phyloP scores from a whole-genome alignment of 2,113 vertebrate genomes.

The Pelvicachromis taeniatus region DNA sequence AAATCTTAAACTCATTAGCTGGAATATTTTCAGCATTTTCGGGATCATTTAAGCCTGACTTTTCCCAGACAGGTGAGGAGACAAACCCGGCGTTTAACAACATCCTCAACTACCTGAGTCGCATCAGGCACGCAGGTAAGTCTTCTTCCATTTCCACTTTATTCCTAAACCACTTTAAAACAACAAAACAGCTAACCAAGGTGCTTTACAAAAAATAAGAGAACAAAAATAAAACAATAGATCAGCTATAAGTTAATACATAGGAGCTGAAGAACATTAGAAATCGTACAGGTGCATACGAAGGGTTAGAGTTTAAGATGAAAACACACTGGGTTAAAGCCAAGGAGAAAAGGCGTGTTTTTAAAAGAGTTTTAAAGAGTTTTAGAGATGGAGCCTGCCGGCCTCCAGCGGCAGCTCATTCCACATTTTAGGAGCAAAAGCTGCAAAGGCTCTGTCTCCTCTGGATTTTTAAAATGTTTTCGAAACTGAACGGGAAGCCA shows the following conservation, averaged over 20 bases:
- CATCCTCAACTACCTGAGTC: constrained; percentile 79
- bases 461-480: neutral
- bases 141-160: neutral
- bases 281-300: neutral
- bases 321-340: neutral
- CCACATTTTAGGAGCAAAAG: neutral
- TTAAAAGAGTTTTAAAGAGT: neutral
- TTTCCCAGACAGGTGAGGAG: constrained; percentile 74
- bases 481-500: neutral
- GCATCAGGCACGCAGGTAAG: constrained; percentile 81
- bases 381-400: neutral
- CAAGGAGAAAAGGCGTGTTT: neutral
- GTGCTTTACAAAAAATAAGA: neutral
- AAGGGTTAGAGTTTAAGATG: neutral
- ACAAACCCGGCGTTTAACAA: constrained; percentile 77
- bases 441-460: neutral
- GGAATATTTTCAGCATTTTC: neutral
- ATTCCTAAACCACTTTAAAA: neutral
- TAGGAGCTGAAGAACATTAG: neutral
- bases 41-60: neutral
- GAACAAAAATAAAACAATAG: neutral
- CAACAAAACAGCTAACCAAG: neutral
- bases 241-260: neutral
- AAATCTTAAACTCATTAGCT: neutral
- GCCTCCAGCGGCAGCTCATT: neutral